Base-by-base conservation (phyloP, 1,140 invertebrate species). In the Hycleus phaleratus region DNA sequence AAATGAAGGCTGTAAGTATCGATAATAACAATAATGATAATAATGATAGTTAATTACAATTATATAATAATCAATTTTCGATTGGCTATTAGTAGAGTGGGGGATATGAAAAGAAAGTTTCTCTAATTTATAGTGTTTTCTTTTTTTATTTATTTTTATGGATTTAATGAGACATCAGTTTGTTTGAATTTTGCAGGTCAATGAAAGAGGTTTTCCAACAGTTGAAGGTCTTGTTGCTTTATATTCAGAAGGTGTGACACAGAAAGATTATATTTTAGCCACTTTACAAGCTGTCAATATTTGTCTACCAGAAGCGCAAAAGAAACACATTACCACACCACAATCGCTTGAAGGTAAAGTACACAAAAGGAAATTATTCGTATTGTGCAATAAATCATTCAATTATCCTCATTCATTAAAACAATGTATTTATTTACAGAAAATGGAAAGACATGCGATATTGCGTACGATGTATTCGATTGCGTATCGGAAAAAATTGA, bases 381-480 rank as follows among this genome's bases (percentile, higher is more conserved):
- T 18, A 18, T 18, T 18, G 32, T 32, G 4, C 32, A 32, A 32
- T 32, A 5, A 32, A 5, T 32, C 32, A 32, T 32, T 32, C 32
- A 32, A 5, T 32, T 7, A 32, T 32, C 32, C 32, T 7, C 32
- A 32, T 32, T 32, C 32, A 32, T 32, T 32, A 7, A 5, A 5
- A 7, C 7, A 3, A 26, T 55, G 49, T 64, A 58, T 53, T 60
- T 68, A 7, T 32, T 32, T 81, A 55, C 74, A 84, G 82, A 82
- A 69, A 79, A 79, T 64, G 82, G 82, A 3, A 81, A 81, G 63
- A 82, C 82, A 57, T 87, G 85, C 66, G 83, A 86, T 65, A 74
- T 87, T 38, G 84, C 85, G 2, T 87, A 85, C 69, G 82, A 86
- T 71, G 82, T 85, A 48, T 87, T 87, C 70, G 84, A 86, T 65